Evolutionary conservation across 1,140 invertebrate species (phyloP).

Genomic region (Idris sp.): DNA sequence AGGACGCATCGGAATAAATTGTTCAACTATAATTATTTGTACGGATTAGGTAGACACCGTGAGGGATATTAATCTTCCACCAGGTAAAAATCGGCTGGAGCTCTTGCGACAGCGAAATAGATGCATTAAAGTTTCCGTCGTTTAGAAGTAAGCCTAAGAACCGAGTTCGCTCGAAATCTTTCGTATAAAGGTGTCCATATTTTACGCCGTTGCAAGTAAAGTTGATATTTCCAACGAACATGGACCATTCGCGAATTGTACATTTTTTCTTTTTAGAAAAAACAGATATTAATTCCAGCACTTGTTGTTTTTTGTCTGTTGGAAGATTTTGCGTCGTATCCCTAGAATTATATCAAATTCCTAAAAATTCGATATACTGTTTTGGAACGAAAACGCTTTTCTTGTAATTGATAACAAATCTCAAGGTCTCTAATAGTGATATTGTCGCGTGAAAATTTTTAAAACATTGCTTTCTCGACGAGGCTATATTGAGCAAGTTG

Average conservation of each 20-base stretch:
- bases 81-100: neutral
- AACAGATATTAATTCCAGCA: no score
- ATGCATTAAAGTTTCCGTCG: constrained; percentile 12
- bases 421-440: neutral
- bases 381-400: neutral
- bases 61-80: neutral
- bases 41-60: no score
- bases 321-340: neutral
- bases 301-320: no score
- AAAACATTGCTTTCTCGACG: neutral
- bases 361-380: constrained; percentile 3
- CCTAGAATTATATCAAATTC: constrained; percentile 1
- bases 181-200: constrained; percentile 10
- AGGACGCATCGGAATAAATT: constrained; percentile 15
- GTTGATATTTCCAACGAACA: constrained; percentile 1
- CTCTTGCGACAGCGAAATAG: neutral
- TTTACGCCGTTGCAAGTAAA: constrained; percentile 1
- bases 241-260: constrained; percentile 1
- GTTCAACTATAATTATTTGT: no score
- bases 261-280: no score
- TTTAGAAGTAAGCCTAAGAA: neutral
- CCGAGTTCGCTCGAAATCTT: constrained; percentile 4
- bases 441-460: constrained; percentile 1
- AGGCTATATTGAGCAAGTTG: constrained; percentile 6
- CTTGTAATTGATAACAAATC: constrained; percentile 7